Conservation (phyloP, 2,888 invertebrate genomes). For the Tipula lateralis region DNA sequence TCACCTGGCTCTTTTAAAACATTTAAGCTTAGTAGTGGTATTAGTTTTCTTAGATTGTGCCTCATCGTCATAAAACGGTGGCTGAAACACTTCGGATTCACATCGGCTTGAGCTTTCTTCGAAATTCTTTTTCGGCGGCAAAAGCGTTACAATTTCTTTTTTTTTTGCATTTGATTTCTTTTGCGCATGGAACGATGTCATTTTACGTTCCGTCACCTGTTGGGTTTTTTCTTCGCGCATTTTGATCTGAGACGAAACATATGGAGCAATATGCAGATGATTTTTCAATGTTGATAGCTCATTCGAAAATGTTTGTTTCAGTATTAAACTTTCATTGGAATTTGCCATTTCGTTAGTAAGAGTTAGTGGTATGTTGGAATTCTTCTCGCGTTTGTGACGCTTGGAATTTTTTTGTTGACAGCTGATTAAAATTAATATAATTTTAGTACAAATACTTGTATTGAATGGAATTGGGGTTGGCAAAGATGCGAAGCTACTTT, state of each 20-base stretch:
- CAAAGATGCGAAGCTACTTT: background rate
- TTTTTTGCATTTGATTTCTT: background rate
- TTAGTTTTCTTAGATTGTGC: background rate
- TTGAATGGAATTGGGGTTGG: background rate
- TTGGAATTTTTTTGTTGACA: background rate
- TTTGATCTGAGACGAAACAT: background rate
- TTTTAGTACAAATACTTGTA: background rate
- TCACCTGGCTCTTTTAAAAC: background rate
- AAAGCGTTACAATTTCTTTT: background rate
- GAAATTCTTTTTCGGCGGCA: background rate
- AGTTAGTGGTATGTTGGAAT: background rate
- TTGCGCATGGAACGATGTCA: background rate
- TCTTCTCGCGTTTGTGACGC: background rate
- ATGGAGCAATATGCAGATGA: background rate
- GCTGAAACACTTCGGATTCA: slow-evolving; percentile 19
- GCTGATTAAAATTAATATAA: background rate
- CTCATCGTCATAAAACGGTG: background rate
- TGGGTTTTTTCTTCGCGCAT: background rate
- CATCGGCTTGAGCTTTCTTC: background rate
- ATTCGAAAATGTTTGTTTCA: background rate
- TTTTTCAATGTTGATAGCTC: background rate
- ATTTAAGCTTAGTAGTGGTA: background rate
- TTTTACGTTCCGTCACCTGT: background rate
- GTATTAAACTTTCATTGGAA: background rate
- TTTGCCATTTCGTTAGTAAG: background rate